A percentile compares a stretch with the other conserved stretches of the same genome.
Conservation (phyloP, 2,113 vertebrate genomes). For the Pelusios castaneus region DNA sequence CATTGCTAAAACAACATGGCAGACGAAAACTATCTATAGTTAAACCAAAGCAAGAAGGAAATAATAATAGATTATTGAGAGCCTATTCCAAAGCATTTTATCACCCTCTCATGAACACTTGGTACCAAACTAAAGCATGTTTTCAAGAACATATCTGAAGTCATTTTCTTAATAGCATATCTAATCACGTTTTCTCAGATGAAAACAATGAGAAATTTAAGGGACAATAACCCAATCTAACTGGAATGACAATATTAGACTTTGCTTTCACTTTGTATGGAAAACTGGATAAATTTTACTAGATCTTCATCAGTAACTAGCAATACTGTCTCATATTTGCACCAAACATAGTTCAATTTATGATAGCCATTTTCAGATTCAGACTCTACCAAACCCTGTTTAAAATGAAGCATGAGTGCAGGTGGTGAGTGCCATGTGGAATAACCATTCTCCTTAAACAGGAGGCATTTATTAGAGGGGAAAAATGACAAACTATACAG, state of each 20-base stretch:
- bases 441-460: background rate
- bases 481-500: too few species aligned
- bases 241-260: background rate
- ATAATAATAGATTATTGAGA: too few species aligned
- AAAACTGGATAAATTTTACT: background rate
- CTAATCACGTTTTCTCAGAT: too few species aligned
- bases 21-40: background rate
- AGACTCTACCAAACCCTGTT: background rate
- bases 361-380: background rate
- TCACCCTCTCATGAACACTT: too few species aligned
- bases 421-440: too few species aligned
- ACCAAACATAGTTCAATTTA: too few species aligned
- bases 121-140: too few species aligned
- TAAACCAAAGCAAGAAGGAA: background rate
- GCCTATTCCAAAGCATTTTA: too few species aligned
- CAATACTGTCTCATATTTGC: too few species aligned
- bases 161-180: too few species aligned
- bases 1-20: background rate
- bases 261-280: background rate
- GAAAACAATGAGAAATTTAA: background rate
- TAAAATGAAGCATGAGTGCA: background rate
- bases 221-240: background rate
- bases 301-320: background rate
- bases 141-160: too few species aligned
- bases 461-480: background rate